A percentile compares a stretch with the other conserved stretches of the same genome.
phyloP scores from a whole-genome alignment of 1,140 invertebrate genomes.

The Panagrolaimus sp. region DNA sequence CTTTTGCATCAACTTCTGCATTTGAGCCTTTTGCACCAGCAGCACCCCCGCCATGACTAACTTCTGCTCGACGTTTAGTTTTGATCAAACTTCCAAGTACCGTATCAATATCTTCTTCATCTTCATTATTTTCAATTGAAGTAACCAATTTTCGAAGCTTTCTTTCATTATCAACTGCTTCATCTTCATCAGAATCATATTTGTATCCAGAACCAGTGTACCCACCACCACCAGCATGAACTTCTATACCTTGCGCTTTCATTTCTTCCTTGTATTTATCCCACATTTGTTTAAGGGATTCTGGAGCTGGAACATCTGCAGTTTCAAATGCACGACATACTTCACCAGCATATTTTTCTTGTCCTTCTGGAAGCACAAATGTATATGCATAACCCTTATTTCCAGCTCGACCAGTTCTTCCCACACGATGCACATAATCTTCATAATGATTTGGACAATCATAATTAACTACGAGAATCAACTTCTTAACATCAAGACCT shows the following conservation, averaged over 20 bases:
- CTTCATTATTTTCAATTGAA: constrained; percentile 68
- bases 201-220: constrained; percentile 75
- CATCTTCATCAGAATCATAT: constrained; percentile 95
- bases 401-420: constrained; percentile 76
- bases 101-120: constrained; percentile 92
- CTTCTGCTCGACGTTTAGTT: constrained; percentile 72
- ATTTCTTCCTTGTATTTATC: constrained; percentile 48
- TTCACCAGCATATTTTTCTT: constrained; percentile 62
- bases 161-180: constrained; percentile 83
- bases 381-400: constrained; percentile 94
- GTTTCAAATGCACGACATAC: constrained; percentile 54
- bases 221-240: constrained; percentile 86
- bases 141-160: constrained; percentile 95
- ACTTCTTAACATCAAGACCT: constrained; percentile 93
- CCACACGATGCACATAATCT: constrained; percentile 97
- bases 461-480: constrained; percentile 96
- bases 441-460: constrained; percentile 99
- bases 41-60: too few relatives aligned
- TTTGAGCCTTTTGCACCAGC: not conserved
- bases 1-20: too few relatives aligned
- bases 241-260: constrained; percentile 71
- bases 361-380: constrained; percentile 88
- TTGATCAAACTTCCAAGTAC: constrained; percentile 96
- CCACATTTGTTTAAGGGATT: constrained; percentile 49
- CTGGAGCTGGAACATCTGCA: constrained; percentile 40